These are phyloP conservation scores for Erinaceus europaeus DNA, from an alignment of 2,113 vertebrate species.

Conservation along the genomic window DNA sequence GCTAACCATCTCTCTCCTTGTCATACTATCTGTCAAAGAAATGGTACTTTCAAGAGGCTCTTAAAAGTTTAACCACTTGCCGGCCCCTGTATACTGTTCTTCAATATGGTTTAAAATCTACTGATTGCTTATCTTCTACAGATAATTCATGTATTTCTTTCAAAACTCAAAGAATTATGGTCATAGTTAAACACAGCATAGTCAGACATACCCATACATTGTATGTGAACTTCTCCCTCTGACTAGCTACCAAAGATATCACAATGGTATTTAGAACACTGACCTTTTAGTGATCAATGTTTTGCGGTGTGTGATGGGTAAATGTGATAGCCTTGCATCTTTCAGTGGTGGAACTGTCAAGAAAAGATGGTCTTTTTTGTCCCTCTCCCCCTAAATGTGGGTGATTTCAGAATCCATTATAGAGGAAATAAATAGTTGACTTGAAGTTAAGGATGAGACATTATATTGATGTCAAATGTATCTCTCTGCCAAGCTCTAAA, in stretches of 20 bases:
- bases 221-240: not conserved
- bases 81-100: not conserved
- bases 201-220: not conserved
- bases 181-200: not conserved
- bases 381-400: not conserved
- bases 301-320: conserved; percentile 20
- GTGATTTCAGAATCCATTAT: conserved; percentile 37
- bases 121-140: not conserved
- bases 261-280: not conserved
- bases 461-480: conserved; percentile 52
- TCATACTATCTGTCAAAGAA: not conserved
- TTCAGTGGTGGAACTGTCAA: conserved; percentile 9
- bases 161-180: not conserved
- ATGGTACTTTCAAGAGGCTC: not conserved
- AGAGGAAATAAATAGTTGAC: conserved; percentile 41
- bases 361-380: not conserved
- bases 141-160: not conserved
- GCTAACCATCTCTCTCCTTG: not conserved
- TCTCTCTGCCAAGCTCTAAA: conserved; percentile 53
- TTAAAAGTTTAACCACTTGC: not conserved
- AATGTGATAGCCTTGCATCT: not conserved
- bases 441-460: conserved; percentile 37
- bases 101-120: not conserved
- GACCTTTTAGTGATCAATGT: conserved; percentile 5
- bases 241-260: not conserved